Evolutionary conservation across 2,888 invertebrate genomes (phyloP).

Genomic region (Caenorhabditis sp.): DNA sequence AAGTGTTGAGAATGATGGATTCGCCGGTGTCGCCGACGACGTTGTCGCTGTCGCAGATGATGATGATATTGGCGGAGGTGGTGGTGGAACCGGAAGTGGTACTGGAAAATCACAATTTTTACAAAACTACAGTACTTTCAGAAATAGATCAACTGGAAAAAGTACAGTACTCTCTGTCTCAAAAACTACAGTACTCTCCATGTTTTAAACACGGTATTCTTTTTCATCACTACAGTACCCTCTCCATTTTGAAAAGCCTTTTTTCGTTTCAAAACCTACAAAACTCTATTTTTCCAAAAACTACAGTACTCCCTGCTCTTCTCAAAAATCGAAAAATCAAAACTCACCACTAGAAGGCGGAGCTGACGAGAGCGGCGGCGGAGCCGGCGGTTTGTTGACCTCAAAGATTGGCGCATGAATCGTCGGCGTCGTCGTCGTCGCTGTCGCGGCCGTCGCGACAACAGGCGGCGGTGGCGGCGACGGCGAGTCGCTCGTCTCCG

Average conservation of each 20-base stretch:
- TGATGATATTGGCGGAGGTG: constrained; percentile 6
- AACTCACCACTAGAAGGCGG: not conserved
- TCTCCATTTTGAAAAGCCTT: too few relatives aligned
- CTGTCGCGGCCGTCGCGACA: not conserved
- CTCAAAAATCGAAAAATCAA: too few relatives aligned
- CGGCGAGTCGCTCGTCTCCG: not conserved
- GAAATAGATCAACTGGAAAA: not conserved
- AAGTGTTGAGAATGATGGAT: not conserved
- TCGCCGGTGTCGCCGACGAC: too few relatives aligned
- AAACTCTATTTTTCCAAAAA: too few relatives aligned
- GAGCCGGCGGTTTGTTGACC: not conserved
- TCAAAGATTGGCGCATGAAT: not conserved
- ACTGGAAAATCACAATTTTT: not conserved
- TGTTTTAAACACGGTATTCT: too few relatives aligned
- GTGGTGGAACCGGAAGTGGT: not conserved
- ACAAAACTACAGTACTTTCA: too few relatives aligned
- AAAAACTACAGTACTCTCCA: too few relatives aligned
- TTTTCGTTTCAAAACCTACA: too few relatives aligned
- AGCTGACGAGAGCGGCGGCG: constrained; percentile 4
- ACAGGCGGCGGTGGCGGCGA: not conserved
- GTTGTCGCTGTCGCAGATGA: constrained; percentile 2
- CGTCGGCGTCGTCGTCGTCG: not conserved
- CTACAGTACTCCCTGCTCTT: too few relatives aligned
- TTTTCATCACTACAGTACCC: too few relatives aligned
- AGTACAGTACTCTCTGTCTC: too few relatives aligned